phyloP scores from a whole-genome alignment of 2,113 vertebrate species.

The Ceuthmochares aereus region DNA sequence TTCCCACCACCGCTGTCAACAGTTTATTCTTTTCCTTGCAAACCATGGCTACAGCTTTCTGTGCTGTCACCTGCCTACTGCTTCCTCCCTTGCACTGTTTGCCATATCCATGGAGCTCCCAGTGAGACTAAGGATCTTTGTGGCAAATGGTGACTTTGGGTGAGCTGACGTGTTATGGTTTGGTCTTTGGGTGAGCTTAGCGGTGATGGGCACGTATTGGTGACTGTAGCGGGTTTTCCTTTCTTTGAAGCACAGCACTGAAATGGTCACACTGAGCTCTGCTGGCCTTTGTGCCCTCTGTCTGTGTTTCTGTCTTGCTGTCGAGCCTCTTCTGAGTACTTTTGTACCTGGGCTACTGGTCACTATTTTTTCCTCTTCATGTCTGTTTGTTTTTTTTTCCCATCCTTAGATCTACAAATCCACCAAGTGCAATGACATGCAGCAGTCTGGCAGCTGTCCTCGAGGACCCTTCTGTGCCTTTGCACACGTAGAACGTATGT shows the following conservation, averaged over 20 bases:
- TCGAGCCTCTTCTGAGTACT: not conserved
- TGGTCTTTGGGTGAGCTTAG: constrained; percentile 11
- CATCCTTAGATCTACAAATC: constrained; percentile 93
- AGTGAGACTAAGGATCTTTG: not conserved
- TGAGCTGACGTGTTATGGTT: not conserved
- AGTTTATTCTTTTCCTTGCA: constrained; percentile 48
- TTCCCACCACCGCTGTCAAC: constrained; percentile 25
- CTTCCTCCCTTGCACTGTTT: constrained; percentile 18
- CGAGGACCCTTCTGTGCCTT: constrained; percentile 99
- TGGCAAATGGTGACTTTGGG: constrained; percentile 35
- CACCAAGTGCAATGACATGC: constrained; percentile 98
- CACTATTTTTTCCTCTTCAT: constrained; percentile 20
- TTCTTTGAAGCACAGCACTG: constrained; percentile 26
- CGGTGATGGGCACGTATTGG: not conserved
- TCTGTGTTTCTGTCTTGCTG: not conserved
- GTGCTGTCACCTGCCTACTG: not conserved
- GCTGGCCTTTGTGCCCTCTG: not conserved
- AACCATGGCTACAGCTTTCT: constrained; percentile 2
- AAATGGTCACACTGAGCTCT: constrained; percentile 2
- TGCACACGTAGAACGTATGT: constrained; percentile 95
- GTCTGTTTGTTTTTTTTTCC: not conserved
- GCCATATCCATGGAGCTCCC: constrained; percentile 4
- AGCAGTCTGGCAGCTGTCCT: constrained; percentile 96
- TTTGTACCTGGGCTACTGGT: not conserved
- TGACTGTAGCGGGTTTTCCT: not conserved